phyloP scores from a whole-genome alignment of 2,113 vertebrate species.

The Nanorana parkeri region DNA sequence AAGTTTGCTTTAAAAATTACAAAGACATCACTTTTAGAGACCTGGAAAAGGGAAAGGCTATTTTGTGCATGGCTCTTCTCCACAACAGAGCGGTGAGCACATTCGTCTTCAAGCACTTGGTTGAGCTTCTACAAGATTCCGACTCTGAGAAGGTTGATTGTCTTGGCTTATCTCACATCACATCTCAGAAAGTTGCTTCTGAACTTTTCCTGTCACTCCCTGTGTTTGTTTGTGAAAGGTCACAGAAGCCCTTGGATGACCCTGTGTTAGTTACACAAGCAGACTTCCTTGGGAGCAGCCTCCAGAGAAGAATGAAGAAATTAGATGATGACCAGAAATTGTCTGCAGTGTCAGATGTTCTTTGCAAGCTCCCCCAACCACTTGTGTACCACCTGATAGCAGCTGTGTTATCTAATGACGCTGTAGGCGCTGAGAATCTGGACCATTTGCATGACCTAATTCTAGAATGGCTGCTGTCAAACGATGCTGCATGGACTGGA shows the following conservation, averaged over 20 bases:
- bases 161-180: background rate
- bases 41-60: constrained; percentile 66
- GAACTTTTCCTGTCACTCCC: constrained; percentile 6
- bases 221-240: background rate
- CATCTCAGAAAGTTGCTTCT: constrained; percentile 9
- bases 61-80: constrained; percentile 68
- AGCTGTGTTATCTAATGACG: constrained; percentile 39
- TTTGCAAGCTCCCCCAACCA: constrained; percentile 52
- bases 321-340: constrained; percentile 2
- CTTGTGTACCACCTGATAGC: constrained; percentile 58
- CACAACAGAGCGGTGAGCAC: constrained; percentile 65
- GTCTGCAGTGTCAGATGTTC: constrained; percentile 63
- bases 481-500: constrained; percentile 51
- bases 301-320: constrained; percentile 57
- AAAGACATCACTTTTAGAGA: constrained; percentile 63
- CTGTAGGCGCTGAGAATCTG: background rate
- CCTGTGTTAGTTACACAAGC: constrained; percentile 33
- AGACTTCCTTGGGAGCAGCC: background rate
- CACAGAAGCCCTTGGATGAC: constrained; percentile 6
- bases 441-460: constrained; percentile 35
- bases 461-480: constrained; percentile 68
- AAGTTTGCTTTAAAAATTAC: constrained; percentile 53
- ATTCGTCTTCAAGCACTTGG: constrained; percentile 63
- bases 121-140: constrained; percentile 65
- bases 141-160: background rate